Conservation (phyloP, 2,113 vertebrate species). For the Cervus canadensis region DNA sequence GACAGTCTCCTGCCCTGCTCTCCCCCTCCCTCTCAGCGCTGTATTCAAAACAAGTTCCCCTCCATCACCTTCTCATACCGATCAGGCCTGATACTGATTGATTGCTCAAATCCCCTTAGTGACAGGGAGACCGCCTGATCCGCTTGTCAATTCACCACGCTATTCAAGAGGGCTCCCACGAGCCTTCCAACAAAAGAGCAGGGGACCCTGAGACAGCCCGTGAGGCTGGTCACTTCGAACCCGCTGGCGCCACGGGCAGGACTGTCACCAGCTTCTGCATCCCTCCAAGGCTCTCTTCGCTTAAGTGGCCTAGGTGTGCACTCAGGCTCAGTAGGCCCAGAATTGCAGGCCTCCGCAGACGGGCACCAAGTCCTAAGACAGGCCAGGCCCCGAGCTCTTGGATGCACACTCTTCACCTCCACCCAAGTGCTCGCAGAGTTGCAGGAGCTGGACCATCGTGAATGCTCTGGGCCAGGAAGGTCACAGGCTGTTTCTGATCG, state of each 20-base stretch:
- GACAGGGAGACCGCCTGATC: slow-evolving; percentile 31
- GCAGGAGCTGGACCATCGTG: slow-evolving; percentile 30
- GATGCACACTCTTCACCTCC: neutral
- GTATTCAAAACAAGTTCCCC: slow-evolving; percentile 13
- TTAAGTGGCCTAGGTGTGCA: neutral
- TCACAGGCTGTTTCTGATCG: slow-evolving; percentile 77
- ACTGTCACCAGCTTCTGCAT: neutral
- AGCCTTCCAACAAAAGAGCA: neutral
- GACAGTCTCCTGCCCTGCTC: neutral
- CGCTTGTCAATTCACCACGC: neutral
- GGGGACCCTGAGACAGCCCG: neutral
- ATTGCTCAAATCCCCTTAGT: slow-evolving; percentile 27
- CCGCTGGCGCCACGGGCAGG: neutral
- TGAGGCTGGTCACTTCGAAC: neutral
- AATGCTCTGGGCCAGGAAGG: slow-evolving; percentile 71
- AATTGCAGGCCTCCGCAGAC: neutral
- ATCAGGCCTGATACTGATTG: slow-evolving; percentile 40
- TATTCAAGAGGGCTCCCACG: neutral
- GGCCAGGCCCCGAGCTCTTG: neutral
- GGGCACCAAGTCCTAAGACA: rapidly evolving
- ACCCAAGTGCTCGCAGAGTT: neutral
- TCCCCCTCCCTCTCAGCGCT: neutral
- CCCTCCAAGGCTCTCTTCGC: neutral
- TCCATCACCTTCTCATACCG: neutral
- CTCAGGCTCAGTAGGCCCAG: neutral